phyloP scores from a whole-genome alignment of 2,797 vertebrate species.

The Alauda arvensis region DNA sequence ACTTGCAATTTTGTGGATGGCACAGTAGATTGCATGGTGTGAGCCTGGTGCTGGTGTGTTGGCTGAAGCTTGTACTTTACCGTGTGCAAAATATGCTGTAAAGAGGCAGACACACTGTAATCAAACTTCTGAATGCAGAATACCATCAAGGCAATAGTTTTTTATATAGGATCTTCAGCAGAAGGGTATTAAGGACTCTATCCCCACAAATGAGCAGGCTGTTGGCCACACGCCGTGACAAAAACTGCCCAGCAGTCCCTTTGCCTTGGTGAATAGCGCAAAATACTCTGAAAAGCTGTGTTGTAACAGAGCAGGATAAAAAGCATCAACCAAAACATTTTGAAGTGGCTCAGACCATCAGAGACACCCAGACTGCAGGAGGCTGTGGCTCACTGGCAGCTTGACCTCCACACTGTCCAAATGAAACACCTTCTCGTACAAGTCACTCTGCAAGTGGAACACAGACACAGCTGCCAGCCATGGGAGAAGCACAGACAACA shows the following conservation, averaged over 20 bases:
- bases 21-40: too few relatives aligned
- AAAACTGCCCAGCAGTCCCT: not conserved
- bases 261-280: not conserved
- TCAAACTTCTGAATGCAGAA: not conserved
- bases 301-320: not conserved
- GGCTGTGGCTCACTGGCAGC: not conserved
- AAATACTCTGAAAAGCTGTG: not conserved
- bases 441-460: not conserved
- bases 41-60: not conserved
- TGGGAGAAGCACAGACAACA: not conserved
- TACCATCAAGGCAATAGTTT: not conserved
- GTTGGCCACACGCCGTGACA: rapidly evolving
- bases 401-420: rapidly evolving
- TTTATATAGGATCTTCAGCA: not conserved
- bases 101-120: not conserved
- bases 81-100: not conserved
- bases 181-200: not conserved
- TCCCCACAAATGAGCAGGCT: rapidly evolving
- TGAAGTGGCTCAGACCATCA: not conserved
- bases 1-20: not conserved
- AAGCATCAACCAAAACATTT: not conserved
- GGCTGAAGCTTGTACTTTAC: not conserved
- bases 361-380: not conserved
- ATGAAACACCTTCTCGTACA: not conserved
- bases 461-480: not conserved